Evolutionary conservation across 2,113 vertebrate species (phyloP), one percentile per base, ranked within the genome.

Genomic region (Scophthalmus maximus): DNA sequence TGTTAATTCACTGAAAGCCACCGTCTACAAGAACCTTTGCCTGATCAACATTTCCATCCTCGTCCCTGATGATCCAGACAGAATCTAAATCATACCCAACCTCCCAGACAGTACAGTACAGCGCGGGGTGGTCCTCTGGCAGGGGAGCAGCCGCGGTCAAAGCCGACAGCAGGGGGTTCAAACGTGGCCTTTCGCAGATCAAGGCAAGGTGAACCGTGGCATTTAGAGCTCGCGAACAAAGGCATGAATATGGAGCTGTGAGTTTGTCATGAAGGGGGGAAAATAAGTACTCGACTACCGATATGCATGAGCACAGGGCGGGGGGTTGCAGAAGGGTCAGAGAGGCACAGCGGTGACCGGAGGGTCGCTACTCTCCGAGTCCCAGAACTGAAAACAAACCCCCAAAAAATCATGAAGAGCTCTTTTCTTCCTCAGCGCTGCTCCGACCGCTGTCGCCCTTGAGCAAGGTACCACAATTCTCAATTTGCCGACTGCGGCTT

Each of bases 121-220:
- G 36, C 15, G 51, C 5, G 0, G 63, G 22, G 60, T 40, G 30
- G 14, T 15, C 12, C 36, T 40, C 36, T 40, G 36, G 12, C 36
- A 40, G 62, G 23, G 46, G 51, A 36, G 78, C 80, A 76, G 68
- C 78, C 74, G 77, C 14, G 68, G 56, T 70, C 78, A 61, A 59
- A 75, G 36, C 51, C 2, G 53, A 75, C 78, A 78, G 79, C 76
- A 34, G 76, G 69, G 50, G 62, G 72, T 73, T 82, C 23, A 62
- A 56, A 72, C 1, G 61, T 50, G 69, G 55, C 71, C 71, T 76
- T 58, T 66, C 7, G 57, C 57, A 73, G 72, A 78, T 86, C 79
- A 85, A 82, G 8, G 55, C 52, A 7, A 10, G 2, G 17, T 3
- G 68, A 68, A 49, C 55, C 18, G 7, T 68, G 59, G 69, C 57